Evolutionary conservation across 2,797 vertebrate species (phyloP), one percentile per base, ranked within the genome.

Genomic region (Botia kubotai): DNA sequence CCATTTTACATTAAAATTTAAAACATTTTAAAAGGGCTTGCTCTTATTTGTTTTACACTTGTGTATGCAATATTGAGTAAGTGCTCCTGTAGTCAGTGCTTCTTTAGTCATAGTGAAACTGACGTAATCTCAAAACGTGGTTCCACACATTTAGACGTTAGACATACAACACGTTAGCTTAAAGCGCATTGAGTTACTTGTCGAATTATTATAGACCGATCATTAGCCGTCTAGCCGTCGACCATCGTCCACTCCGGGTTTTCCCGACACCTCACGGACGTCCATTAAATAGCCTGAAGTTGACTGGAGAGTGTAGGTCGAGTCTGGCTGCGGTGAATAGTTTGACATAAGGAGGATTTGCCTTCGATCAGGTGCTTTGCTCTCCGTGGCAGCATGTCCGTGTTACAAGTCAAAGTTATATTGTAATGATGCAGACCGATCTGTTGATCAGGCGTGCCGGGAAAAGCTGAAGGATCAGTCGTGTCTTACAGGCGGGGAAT

Each of bases 401-500:
- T 14, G 70, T 43, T 79, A 71, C 81, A 82, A 85, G 62, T 70
- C 75, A 84, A 58, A 81, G 76, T 43, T 66, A 62, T 29, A 80
- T 29, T 79, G 58, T 75, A 53, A 82, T 14, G 29, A 77, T 72
- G 70, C 6, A 7, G 46, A 21, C n/a, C 11, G 39, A 6, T 46
- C 12, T 16, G 77, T 8, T 26, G 55, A 62, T 63, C 23, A 50
- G 12, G 17, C 17, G n/a, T 88, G 87, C 77, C 82, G 87, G 90
- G 89, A 90, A 91, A 90, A 90, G 91, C 87, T 90, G 90, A 87
- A 90, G 87, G 91, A 90, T 69, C 85, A 33, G 87, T 91, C 91
- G 90, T 85, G 89, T 92, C 86, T 90, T 87, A 62, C 88, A 90
- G 91, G 91, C 92, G 90, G 83, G 91, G 90, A 90, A 90, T 93